Conservation (phyloP, 1,140 invertebrate species). For the Lerema accius region DNA sequence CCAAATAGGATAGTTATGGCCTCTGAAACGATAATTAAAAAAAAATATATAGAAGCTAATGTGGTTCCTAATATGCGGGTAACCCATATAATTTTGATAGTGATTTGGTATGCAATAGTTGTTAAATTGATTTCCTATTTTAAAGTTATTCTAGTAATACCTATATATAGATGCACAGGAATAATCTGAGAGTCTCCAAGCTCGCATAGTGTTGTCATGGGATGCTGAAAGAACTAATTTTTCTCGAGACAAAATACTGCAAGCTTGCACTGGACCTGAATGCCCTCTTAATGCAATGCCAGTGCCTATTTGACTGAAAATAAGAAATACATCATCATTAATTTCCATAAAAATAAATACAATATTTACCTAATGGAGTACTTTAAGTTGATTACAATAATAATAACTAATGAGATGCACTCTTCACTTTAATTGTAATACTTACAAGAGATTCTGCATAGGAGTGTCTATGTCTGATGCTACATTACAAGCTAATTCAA, state of each 20-base stretch:
- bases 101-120: no score
- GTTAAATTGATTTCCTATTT: no score
- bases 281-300: constrained; percentile 88
- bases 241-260: constrained; percentile 85
- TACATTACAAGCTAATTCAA: constrained; percentile 72
- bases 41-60: background rate
- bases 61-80: no score
- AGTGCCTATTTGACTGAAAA: constrained; percentile 67
- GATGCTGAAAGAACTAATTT: constrained; percentile 89
- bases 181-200: constrained; percentile 87
- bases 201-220: constrained; percentile 89
- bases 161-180: constrained; percentile 88
- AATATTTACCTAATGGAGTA: no score
- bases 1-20: constrained; percentile 95
- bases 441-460: constrained; percentile 69
- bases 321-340: constrained; percentile 28
- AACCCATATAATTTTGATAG: no score
- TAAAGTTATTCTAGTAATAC: constrained; percentile 64
- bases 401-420: no score
- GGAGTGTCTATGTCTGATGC: constrained; percentile 51
- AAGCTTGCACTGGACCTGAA: constrained; percentile 88
- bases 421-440: constrained; percentile 29
- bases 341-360: no score
- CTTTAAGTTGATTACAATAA: no score
- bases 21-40: constrained; percentile 79